phyloP scores from a whole-genome alignment of 2,113 vertebrate genomes.

The Oreocharis arfaki region DNA sequence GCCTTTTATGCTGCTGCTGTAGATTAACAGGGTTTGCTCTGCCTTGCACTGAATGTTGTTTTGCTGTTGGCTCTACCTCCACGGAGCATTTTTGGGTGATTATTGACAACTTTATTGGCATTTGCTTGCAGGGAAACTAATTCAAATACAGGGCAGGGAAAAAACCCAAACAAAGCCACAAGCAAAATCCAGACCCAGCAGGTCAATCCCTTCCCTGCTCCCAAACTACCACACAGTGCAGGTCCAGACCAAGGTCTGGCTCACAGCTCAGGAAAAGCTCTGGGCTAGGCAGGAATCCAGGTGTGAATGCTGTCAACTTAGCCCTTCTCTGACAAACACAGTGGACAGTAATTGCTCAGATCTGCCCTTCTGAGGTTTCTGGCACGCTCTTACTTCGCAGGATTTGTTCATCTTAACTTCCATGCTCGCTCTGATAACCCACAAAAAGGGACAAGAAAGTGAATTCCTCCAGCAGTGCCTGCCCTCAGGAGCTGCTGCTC shows the following conservation, averaged over 20 bases:
- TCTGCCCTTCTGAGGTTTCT: background rate
- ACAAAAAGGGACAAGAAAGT: background rate
- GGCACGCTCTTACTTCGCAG: background rate
- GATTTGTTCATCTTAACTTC: background rate
- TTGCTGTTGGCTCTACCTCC: background rate
- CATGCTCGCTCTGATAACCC: background rate
- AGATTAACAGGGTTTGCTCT: background rate
- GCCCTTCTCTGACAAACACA: background rate
- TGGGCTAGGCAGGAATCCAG: background rate
- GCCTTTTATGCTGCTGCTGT: background rate
- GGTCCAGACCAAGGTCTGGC: background rate
- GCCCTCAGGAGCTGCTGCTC: background rate
- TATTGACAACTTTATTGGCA: background rate
- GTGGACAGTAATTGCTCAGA: background rate
- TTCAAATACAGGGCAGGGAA: background rate
- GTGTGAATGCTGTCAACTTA: background rate
- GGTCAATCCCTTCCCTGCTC: background rate
- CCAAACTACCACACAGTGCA: background rate
- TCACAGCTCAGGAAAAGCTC: background rate
- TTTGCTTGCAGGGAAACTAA: background rate
- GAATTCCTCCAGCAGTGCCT: background rate
- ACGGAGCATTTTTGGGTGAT: background rate
- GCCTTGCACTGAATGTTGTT: background rate
- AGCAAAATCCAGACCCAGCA: background rate
- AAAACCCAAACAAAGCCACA: background rate